Evolutionary conservation across 92 coral and sea anemone genomes (phyloP).

Genomic region (Virgularia gustaviana): DNA sequence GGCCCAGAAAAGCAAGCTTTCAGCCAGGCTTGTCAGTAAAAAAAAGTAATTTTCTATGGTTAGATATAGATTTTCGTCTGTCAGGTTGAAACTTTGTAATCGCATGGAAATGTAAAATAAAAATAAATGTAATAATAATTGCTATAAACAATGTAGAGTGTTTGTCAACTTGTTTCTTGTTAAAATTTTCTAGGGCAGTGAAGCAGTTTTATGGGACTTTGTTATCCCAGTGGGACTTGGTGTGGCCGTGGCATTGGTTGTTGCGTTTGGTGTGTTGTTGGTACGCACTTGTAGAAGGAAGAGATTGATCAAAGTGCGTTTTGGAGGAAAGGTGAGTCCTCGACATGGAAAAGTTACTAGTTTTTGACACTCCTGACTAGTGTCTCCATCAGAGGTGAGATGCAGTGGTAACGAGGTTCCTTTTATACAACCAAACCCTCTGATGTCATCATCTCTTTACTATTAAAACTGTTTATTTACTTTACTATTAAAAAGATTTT

Average conservation of each 20-base stretch:
- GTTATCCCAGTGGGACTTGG: constrained; percentile 77
- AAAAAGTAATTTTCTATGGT: no score
- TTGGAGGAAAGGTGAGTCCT: constrained; percentile 89
- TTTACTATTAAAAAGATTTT: no score
- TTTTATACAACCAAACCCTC: no score
- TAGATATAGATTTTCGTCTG: no score
- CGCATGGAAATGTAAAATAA: no score
- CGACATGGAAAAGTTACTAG: no score
- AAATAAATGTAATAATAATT: neutral
- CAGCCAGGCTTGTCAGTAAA: no score
- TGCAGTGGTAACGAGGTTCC: no score
- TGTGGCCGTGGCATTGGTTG: constrained; percentile 71
- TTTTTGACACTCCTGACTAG: neutral
- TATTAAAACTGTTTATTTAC: neutral
- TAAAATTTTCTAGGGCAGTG: constrained; percentile 34
- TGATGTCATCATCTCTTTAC: neutral
- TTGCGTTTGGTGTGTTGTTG: constrained; percentile 77
- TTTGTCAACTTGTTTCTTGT: neutral
- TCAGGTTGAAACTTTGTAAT: no score
- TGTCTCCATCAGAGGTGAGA: no score
- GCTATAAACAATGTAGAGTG: neutral
- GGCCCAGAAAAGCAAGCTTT: no score
- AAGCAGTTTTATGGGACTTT: constrained; percentile 32
- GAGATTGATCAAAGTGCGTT: constrained; percentile 85
- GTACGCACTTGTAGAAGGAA: constrained; percentile 80